These are phyloP conservation scores for Pammene fasciana DNA, from an alignment of 2,888 invertebrate genomes.

Conservation along the genomic window DNA sequence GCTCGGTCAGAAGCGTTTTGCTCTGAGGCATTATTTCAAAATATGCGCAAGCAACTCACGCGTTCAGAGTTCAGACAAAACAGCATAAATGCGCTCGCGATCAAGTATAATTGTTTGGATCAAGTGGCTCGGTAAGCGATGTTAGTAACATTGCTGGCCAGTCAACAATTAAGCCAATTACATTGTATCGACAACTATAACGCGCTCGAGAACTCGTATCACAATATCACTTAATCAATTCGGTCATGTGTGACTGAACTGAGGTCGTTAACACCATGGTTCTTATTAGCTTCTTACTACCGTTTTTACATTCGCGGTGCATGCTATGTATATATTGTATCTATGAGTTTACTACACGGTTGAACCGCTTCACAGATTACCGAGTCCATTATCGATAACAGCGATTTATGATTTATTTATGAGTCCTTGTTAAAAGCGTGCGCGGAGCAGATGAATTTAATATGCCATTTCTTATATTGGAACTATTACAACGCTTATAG, in stretches of 20 bases:
- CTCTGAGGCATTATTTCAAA: conserved; percentile 4
- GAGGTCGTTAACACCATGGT: conserved; percentile 59
- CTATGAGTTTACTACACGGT: conserved; percentile 25
- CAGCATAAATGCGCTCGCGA: background rate
- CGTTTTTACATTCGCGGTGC: conserved; percentile 36
- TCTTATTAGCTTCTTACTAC: conserved; percentile 10
- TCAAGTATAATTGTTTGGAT: background rate
- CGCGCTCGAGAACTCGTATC: conserved; percentile 66
- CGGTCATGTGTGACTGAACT: conserved; percentile 65
- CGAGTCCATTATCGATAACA: conserved; percentile 22
- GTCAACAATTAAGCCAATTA: conserved; percentile 74
- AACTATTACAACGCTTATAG: background rate
- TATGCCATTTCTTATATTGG: conserved; percentile 18
- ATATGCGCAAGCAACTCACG: background rate
- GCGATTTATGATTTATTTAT: conserved; percentile 34
- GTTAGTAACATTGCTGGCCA: conserved; percentile 26
- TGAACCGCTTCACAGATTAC: conserved; percentile 32
- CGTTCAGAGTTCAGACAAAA: background rate
- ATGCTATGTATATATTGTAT: conserved; percentile 27
- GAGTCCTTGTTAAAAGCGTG: conserved; percentile 22
- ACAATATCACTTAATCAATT: conserved; percentile 76
- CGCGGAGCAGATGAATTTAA: conserved; percentile 9
- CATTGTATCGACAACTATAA: conserved; percentile 65
- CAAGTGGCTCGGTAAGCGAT: background rate
- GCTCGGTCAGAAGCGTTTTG: conserved; percentile 42